Evolutionary conservation across 2,888 invertebrate genomes (phyloP), one percentile per base, ranked within the genome.

Genomic region (Habrosyne pyritoides): DNA sequence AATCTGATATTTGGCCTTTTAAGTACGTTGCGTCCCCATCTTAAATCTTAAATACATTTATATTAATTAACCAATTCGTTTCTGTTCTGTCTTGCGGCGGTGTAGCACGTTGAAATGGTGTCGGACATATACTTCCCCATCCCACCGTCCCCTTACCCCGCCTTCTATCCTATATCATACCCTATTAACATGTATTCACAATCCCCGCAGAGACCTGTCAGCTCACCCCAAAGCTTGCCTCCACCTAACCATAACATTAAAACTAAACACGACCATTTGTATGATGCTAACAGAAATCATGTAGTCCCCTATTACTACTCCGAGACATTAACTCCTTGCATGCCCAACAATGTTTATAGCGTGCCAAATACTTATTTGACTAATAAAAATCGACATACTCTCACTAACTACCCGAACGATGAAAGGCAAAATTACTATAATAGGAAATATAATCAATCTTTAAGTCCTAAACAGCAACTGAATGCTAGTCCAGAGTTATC

Each of bases 51-150:
- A 60, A 66, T 61, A 66, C 67, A 67, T 71, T 66, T 67, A 73
- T 64, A 81, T 42, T 42, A 42, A 90, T 89, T 91, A 91, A 91
- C 89, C 80, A 75, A 81, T 81, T 81, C 86, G 77, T 91, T 91
- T 91, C 87, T 91, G 83, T 92, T 89, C 89, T 89, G 83, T 87
- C 88, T 89, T 84, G 85, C 89, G 87, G 87, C 87, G 87, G 87
- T 92, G 91, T 94, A 95, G 95, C 95, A 94, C 89, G 93, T 94
- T 93, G 95, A 95, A 93, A 94, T 95, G 94, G 95, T 95, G 93
- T 95, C 95, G 93, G 95, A 96, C 90, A 94, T 95, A 84, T 95
- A 95, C 91, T 94, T 95, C 75, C 95, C 95, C 21, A 86, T 92
- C 65, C 89, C 91, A 21, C 87, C 89, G 48, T 89, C 91, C 62